phyloP scores from a whole-genome alignment of 2,113 vertebrate genomes.

The Dipodomys spectabilis region DNA sequence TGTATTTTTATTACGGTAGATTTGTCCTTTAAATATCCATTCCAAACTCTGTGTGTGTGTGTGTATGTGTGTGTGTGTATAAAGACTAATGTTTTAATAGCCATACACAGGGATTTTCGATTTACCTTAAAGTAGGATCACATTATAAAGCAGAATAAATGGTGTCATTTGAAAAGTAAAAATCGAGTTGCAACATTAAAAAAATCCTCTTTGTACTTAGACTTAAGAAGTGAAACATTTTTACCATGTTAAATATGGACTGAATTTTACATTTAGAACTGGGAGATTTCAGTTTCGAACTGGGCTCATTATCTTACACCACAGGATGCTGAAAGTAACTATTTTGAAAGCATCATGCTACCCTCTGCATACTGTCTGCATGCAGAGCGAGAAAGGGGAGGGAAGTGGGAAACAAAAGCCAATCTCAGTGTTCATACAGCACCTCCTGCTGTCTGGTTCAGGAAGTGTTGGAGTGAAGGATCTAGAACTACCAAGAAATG shows the following conservation, averaged over 20 bases:
- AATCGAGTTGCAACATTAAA: constrained; percentile 34
- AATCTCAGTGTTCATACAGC: constrained; percentile 84
- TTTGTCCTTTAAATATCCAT: constrained; percentile 27
- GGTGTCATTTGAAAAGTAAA: constrained; percentile 47
- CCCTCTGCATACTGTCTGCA: not conserved
- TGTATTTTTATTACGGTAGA: constrained; percentile 13
- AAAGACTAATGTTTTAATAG: constrained; percentile 38
- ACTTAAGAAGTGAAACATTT: constrained; percentile 41
- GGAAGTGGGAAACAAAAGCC: constrained; percentile 23
- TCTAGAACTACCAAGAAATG: constrained; percentile 51
- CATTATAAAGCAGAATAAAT: constrained; percentile 32
- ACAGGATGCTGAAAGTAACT: constrained; percentile 68
- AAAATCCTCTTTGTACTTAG: not conserved
- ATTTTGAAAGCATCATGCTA: constrained; percentile 63
- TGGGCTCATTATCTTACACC: constrained; percentile 67
- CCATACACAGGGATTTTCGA: not conserved
- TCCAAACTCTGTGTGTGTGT: not conserved
- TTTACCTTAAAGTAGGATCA: constrained; percentile 23
- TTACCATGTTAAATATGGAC: constrained; percentile 45
- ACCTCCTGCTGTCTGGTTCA: constrained; percentile 87
- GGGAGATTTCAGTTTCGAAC: constrained; percentile 49
- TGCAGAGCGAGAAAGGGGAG: constrained; percentile 34
- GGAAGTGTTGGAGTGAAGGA: constrained; percentile 49
- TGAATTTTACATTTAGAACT: constrained; percentile 58
- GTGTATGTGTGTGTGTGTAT: not conserved